phyloP scores from a whole-genome alignment of 2,797 vertebrate species.

The Echeneis naucrates region DNA sequence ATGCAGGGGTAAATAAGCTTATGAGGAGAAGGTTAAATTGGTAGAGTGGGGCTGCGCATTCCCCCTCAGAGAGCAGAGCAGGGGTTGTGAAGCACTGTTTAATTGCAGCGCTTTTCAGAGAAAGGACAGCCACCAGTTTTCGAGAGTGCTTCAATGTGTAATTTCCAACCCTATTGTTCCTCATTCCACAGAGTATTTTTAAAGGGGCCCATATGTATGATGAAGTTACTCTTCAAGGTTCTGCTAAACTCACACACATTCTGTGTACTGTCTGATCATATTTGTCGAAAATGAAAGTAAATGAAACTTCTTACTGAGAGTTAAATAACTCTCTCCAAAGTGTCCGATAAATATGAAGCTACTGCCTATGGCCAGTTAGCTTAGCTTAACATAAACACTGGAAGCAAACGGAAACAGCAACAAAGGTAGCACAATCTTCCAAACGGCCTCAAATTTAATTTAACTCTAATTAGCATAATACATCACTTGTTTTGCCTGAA shows the following conservation, averaged over 20 bases:
- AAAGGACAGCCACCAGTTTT: constrained; percentile 7
- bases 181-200: not conserved
- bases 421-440: not conserved
- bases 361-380: not conserved
- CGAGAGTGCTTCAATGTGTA: not conserved
- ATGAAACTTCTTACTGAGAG: not conserved
- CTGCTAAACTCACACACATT: too few relatives aligned
- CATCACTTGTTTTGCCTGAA: not conserved
- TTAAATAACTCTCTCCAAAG: not conserved
- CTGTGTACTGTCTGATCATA: not conserved
- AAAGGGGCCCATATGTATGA: not conserved
- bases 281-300: not conserved
- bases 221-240: not conserved
- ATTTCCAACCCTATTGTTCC: constrained; percentile 10
- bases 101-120: constrained; percentile 24
- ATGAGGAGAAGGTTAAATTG: constrained; percentile 47
- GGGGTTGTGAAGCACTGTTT: constrained; percentile 60
- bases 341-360: not conserved
- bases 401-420: not conserved
- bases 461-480: too few relatives aligned
- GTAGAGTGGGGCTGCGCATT: constrained; percentile 32
- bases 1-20: constrained; percentile 40
- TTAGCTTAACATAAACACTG: not conserved
- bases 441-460: not conserved
- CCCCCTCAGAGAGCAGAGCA: constrained; percentile 56